A percentile compares a stretch with the other conserved stretches of the same genome.
phyloP scores from a whole-genome alignment of 2,888 invertebrate species.

The Drosophila testacea region DNA sequence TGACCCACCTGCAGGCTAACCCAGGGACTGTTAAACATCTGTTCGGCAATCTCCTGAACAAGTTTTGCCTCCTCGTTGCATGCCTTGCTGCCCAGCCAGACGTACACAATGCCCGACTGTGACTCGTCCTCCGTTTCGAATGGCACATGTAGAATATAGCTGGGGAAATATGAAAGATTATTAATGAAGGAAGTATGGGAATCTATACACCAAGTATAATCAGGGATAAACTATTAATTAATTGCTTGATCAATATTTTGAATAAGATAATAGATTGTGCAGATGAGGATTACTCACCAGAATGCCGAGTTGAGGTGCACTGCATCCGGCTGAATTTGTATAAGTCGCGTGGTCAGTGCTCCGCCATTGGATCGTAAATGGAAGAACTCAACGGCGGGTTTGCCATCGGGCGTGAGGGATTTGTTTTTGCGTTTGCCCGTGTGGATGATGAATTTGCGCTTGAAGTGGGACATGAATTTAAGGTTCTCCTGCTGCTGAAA shows the following conservation, averaged over 20 bases:
- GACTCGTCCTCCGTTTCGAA: slow-evolving; percentile 93
- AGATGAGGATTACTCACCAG: slow-evolving; percentile 88
- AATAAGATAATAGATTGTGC: too few species aligned
- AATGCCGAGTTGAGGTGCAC: slow-evolving; percentile 95
- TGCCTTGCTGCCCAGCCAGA: slow-evolving; percentile 96
- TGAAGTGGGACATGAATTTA: slow-evolving; percentile 99
- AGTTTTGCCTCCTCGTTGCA: slow-evolving; percentile 94
- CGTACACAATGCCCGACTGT: slow-evolving; percentile 95
- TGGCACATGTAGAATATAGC: slow-evolving; percentile 96
- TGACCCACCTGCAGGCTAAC: slow-evolving; percentile 90
- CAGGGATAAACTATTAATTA: background rate
- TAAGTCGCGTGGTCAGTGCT: slow-evolving; percentile 95
- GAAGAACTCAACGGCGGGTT: slow-evolving; percentile 93
- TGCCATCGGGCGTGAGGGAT: slow-evolving; percentile 83
- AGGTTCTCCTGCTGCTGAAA: slow-evolving; percentile 99
- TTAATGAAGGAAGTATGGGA: too few species aligned
- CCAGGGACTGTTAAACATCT: slow-evolving; percentile 95
- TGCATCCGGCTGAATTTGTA: slow-evolving; percentile 95
- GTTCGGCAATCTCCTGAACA: slow-evolving; percentile 96
- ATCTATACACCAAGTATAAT: too few species aligned
- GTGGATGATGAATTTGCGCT: slow-evolving; percentile 96
- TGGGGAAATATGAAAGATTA: slow-evolving; percentile 81
- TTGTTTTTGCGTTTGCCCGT: slow-evolving; percentile 91
- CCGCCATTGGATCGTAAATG: slow-evolving; percentile 98
- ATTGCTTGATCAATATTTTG: too few species aligned